Base-by-base conservation (phyloP, 2,113 vertebrate genomes). In the Protobothrops flavoviridis region DNA sequence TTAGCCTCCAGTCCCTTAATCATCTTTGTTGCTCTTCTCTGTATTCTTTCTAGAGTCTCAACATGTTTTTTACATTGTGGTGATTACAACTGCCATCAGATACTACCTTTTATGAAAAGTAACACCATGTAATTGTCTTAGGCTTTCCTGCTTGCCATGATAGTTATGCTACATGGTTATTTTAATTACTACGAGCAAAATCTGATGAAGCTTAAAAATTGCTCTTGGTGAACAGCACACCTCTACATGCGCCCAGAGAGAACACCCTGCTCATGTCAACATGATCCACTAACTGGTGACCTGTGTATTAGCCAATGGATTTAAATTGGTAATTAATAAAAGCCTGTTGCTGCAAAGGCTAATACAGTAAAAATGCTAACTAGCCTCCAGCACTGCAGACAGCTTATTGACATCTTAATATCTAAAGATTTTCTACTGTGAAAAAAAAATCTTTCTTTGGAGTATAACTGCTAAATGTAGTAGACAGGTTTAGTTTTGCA, bases 271-370 rank as follows among this genome's bases (percentile, higher is more conserved):
- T 98, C 98, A 97, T 97, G 94, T 96, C 96, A 96, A 98, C 98
- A 98, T 98, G 97, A 97, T 96, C 97, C 97, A 96, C 97, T 98
- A 98, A 98, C 98, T 96, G 96, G 93, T 98, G 97, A 97, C 98
- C 97, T 92, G 81, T 94, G 61, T 97, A 98, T 96, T 96, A 97
- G 97, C 94, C 33, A 97, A 97, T 97, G 95, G 97, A 97, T 98
- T 98, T 98, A 98, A 98, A 98, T 98, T 97, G 95, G 94, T 98
- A 98, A 98, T 98, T 98, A 98, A 98, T 98, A 98, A 96, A 89
- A 97, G 96, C 96, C 95, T n/a, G 88, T 98, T 97, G 97, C 95
- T 96, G 96, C 97, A 98, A 98, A 97, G 97, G 97, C 94, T 98
- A 98, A 97, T 96, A 95, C 89, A 98, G 98, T 98, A 98, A 98